Evolutionary conservation across 1,140 invertebrate genomes (phyloP).

Genomic region (Euschistus heros): DNA sequence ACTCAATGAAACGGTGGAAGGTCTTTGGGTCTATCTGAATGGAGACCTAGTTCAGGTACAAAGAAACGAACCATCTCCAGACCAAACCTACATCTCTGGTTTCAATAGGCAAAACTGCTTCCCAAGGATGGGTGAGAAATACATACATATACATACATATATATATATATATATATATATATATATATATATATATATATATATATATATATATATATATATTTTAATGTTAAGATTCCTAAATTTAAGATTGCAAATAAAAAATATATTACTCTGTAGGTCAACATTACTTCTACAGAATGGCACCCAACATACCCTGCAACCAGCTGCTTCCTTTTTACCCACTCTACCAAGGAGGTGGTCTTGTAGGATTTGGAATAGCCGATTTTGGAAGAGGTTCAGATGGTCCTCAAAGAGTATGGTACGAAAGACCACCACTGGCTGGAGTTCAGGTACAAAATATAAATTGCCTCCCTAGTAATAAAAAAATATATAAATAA

Average conservation of each 20-base stretch:
- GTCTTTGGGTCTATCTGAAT: constrained; percentile 14
- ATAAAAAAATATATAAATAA: no score
- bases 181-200: not conserved
- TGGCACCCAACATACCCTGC: constrained; percentile 8
- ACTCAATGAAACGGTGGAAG: constrained; percentile 11
- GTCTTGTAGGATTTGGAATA: constrained; percentile 20
- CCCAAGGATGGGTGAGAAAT: constrained; percentile 13
- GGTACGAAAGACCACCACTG: constrained; percentile 13
- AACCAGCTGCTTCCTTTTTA: constrained; percentile 15
- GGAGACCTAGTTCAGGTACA: constrained; percentile 7
- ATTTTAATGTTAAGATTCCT: not conserved
- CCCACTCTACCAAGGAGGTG: constrained; percentile 19
- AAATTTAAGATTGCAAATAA: no score
- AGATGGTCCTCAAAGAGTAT: constrained; percentile 4
- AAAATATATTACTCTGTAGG: constrained; percentile 17
- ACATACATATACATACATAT: not conserved
- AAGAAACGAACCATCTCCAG: constrained; percentile 8
- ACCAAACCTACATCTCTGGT: not conserved
- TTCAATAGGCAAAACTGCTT: constrained; percentile 16
- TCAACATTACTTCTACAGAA: constrained; percentile 19
- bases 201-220: not conserved
- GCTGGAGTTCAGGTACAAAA: constrained; percentile 15
- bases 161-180: not conserved
- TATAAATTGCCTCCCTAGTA: no score
- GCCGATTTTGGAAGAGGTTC: constrained; percentile 14